Evolutionary conservation across 1,140 invertebrate species (phyloP).

Genomic region (Anastrepha obliqua): DNA sequence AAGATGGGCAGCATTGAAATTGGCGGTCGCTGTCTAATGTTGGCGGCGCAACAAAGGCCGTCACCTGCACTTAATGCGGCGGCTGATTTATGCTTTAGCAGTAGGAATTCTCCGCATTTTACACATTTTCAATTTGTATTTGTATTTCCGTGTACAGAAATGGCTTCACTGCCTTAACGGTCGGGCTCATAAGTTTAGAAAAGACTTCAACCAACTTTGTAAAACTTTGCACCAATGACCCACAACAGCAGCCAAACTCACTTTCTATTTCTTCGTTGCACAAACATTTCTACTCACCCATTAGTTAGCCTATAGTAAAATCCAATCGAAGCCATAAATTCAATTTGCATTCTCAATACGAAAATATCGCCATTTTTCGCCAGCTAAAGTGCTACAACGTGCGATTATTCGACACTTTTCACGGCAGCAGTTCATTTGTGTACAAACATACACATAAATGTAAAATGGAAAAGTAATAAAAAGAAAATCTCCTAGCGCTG

Average conservation of each 20-base stretch:
- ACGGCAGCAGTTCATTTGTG: background rate
- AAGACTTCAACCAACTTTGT: background rate
- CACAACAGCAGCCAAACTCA: background rate
- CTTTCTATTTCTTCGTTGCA: background rate
- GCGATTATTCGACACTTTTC: slow-evolving; percentile 39
- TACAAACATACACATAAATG: background rate
- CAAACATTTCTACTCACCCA: background rate
- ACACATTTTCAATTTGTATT: no score
- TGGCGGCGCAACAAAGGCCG: no score
- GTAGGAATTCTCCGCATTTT: no score
- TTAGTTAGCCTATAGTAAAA: background rate
- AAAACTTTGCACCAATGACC: background rate
- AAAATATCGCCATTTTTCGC: background rate
- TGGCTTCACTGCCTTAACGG: no score
- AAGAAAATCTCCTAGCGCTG: slow-evolving; percentile 11
- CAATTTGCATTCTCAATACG: slow-evolving; percentile 7
- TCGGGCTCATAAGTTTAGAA: no score
- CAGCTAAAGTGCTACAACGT: slow-evolving; percentile 18
- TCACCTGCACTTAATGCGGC: no score
- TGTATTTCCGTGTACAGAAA: no score
- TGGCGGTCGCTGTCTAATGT: no score
- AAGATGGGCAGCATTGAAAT: no score
- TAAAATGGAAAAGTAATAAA: slow-evolving; percentile 24
- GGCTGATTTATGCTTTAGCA: no score
- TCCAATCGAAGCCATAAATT: slow-evolving; percentile 14